Evolutionary conservation across 1,140 invertebrate species (phyloP), one percentile per base, ranked within the genome.

Genomic region (Tetramorium alpestre): DNA sequence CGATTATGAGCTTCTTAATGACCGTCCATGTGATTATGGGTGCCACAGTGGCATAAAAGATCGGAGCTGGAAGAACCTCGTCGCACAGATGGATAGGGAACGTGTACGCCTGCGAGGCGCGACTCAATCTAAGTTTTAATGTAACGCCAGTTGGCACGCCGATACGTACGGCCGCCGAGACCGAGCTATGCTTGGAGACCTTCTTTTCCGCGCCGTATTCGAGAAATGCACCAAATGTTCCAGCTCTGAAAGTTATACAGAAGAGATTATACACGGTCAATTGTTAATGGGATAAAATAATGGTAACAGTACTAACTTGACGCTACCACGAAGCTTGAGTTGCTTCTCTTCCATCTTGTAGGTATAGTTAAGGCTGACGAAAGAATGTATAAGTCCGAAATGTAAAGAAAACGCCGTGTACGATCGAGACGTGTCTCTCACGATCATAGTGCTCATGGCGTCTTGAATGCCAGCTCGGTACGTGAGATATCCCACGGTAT

Each of bases 171-270:
- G 97, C 96, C 8, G 98, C 98, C 3, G 98, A 97, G 1, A 99
- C 94, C n/a, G 97, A 97, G 90, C 98, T 99, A 91, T 98, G 98
- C 93, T 98, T 97, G 0, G 99, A 98, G 18, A 99, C 96, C 95
- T 98, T 98, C 90, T 99, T 99, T 92, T 99, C 98, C 44, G 97
- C 97, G 0, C 98, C 98, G 94, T 99, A 99, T 93, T 99, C 98
- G 0, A 98, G 94, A 81, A 98, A 96, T 2, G 97, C 97, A 41
- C 98, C 98, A 94, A 98, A 98, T 8, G 98, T 98, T 25, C 99
- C 98, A 87, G 97, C 95, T 95, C 98, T 99, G 41, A 22, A 88
- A 80, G 86, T 49, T 18, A 56, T 8, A 87, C 33, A 16, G 3
- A 58, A 85, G 33, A 10, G 1, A 58, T 89, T 49, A 84, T 47